Evolutionary conservation across 2,113 vertebrate genomes (phyloP), one percentile per base, ranked within the genome.

Genomic region (Arvicanthis niloticus): DNA sequence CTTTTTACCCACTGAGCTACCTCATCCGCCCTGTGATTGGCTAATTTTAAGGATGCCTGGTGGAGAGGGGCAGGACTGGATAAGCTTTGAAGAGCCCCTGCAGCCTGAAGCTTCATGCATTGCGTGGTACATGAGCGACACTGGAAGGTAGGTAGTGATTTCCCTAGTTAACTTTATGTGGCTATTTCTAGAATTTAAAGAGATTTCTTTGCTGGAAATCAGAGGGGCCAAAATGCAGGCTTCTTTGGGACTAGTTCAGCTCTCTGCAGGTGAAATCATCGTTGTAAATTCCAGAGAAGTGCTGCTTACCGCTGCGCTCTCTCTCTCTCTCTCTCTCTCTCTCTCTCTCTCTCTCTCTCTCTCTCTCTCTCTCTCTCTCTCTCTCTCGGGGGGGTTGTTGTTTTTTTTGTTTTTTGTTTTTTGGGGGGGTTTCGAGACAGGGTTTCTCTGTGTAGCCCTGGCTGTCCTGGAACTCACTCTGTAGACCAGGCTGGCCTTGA

Each of bases 271-370:
- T 80, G 76, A 94, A 24, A 1, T 76, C 51, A 70, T n/a, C 45
- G 40, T 67, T 82, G 90, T 17, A 75, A n/a, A 75, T 58, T 85
- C n/a, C 56, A 91, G 87, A n/a, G 42, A 87, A 45, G 45, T 22
- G 3, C 13, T 78, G 58, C n/a, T 87, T 26, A 31, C 24, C 68
- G 10, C 51, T 51, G 51, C 48, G 48, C 48, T 8, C 48, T 6
- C 7, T 51, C 48, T 6, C 7, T 51, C 1, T 51, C 7, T 6
- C 9, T 51, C 7, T 51, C 9, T 51, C 7, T 51, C 9, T 51
- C 7, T 51, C 45, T 51, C 6, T 48, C 45, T 6, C 6, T 48
- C 6, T 48, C 6, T 48, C 45, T 48, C 6, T 48, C 6, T 48
- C 6, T 48, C 45, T 48, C 6, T 48, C 45, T 6, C 6, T 48